phyloP scores from a whole-genome alignment of 1,140 invertebrate genomes.

The Drosophila kohkoa region DNA sequence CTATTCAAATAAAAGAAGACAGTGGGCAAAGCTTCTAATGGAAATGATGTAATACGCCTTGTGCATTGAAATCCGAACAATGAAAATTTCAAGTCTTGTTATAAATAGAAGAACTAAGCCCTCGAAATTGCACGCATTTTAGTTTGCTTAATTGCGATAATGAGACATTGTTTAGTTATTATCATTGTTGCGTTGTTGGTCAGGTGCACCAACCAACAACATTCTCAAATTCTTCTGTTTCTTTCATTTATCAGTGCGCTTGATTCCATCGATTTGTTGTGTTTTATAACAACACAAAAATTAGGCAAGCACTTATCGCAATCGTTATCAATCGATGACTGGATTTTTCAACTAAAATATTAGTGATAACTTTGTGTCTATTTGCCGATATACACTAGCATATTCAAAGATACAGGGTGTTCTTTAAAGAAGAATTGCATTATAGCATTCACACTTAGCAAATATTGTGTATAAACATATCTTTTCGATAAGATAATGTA shows the following conservation, averaged over 20 bases:
- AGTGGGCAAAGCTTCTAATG: conserved; percentile 33
- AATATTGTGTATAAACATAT: conserved; percentile 13
- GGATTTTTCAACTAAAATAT: conserved; percentile 46
- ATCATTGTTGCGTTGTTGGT: conserved; percentile 14
- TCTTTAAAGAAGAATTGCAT: conserved; percentile 11
- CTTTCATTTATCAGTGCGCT: conserved; percentile 21
- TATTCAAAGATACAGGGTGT: conserved; percentile 32
- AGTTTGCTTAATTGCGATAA: conserved; percentile 65
- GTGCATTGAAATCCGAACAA: conserved; percentile 51
- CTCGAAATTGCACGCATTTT: conserved; percentile 73
- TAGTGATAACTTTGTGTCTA: conserved; percentile 44
- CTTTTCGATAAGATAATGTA: conserved; percentile 49
- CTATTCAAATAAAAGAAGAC: conserved; percentile 48
- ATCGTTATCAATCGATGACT: conserved; percentile 49
- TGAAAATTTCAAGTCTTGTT: conserved; percentile 16
- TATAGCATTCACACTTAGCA: conserved; percentile 19
- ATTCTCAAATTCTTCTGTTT: neutral
- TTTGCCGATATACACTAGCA: neutral
- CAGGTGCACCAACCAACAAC: conserved; percentile 15
- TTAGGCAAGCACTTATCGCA: conserved; percentile 58
- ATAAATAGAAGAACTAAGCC: conserved; percentile 24
- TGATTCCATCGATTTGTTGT: neutral
- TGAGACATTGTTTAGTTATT: conserved; percentile 36
- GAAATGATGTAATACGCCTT: conserved; percentile 63
- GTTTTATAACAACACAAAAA: conserved; percentile 43